A percentile compares a stretch with the other conserved stretches of the same genome.
Conservation (phyloP, 2,113 vertebrate species). For the Scytalopus superciliaris region DNA sequence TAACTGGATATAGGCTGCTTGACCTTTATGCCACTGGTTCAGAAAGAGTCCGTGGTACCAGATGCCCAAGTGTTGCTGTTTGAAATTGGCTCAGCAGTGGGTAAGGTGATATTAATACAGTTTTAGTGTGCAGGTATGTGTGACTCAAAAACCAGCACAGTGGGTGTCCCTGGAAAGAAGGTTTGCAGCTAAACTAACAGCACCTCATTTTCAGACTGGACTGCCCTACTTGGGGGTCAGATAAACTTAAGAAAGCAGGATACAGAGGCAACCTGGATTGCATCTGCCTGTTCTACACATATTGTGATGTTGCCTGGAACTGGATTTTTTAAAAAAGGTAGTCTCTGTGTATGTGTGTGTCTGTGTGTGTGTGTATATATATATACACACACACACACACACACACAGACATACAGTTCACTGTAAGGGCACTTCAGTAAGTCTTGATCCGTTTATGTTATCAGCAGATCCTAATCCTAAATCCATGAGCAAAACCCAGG, state of each 20-base stretch:
- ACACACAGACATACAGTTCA: background rate
- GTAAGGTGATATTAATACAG: background rate
- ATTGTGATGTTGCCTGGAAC: background rate
- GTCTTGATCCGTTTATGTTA: constrained; percentile 53
- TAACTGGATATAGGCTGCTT: constrained; percentile 11
- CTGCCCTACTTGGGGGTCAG: background rate
- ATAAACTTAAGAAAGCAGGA: background rate
- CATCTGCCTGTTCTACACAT: background rate
- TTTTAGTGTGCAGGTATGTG: background rate
- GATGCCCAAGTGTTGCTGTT: background rate
- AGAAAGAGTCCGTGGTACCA: background rate
- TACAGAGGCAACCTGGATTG: background rate
- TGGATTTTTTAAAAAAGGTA: background rate
- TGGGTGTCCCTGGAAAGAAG: background rate
- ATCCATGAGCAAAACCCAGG: background rate
- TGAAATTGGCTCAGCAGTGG: background rate
- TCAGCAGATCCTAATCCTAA: constrained; percentile 58
- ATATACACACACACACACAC: background rate
- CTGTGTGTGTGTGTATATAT: background rate
- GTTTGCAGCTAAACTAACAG: background rate
- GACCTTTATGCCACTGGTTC: constrained; percentile 25
- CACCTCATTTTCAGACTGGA: background rate
- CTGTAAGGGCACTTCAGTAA: constrained; percentile 25
- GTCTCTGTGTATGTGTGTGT: background rate
- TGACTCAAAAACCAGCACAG: background rate